phyloP scores from a whole-genome alignment of 2,113 vertebrate genomes.

The Embiotoca jacksoni region DNA sequence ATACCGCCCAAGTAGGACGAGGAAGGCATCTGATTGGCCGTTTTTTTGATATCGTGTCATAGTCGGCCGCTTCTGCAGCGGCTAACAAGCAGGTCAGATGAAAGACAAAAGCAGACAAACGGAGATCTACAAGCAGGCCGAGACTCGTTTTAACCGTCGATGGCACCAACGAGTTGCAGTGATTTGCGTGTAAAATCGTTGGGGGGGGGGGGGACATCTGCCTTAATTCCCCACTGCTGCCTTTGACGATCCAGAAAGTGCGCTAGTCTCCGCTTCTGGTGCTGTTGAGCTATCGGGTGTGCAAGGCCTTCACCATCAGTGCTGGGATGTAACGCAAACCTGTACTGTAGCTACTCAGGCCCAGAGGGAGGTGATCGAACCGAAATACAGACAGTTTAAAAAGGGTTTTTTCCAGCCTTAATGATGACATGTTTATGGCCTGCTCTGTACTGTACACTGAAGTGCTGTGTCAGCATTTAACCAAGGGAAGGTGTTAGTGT shows the following conservation, averaged over 20 bases:
- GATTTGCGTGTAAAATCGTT: conserved; percentile 35
- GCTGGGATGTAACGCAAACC: conserved; percentile 50
- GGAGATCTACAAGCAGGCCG: conserved; percentile 27
- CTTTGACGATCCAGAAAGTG: conserved; percentile 74
- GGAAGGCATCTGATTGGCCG: conserved; percentile 7
- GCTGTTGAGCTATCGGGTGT: conserved; percentile 29
- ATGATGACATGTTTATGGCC: conserved; percentile 35
- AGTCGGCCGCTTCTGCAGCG: conserved; percentile 11
- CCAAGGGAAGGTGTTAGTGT: conserved; percentile 18
- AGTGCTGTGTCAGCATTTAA: conserved; percentile 38
- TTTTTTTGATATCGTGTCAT: conserved; percentile 7
- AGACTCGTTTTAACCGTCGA: conserved; percentile 25
- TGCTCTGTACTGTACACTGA: conserved; percentile 40
- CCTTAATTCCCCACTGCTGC: conserved; percentile 85
- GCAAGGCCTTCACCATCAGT: conserved; percentile 35
- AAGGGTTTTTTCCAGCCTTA: conserved; percentile 66
- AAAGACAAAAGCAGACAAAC: conserved; percentile 21
- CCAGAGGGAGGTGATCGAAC: conserved; percentile 34
- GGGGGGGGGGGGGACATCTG: conserved; percentile 66
- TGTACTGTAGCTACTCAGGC: conserved; percentile 72
- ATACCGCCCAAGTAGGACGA: conserved; percentile 93
- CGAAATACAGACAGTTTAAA: conserved; percentile 24
- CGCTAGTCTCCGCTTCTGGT: conserved; percentile 51
- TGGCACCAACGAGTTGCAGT: conserved; percentile 36
- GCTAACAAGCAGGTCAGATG: conserved; percentile 24